Evolutionary conservation across 2,888 invertebrate genomes (phyloP), one percentile per base, ranked within the genome.

Genomic region (Helicoverpa assulta): DNA sequence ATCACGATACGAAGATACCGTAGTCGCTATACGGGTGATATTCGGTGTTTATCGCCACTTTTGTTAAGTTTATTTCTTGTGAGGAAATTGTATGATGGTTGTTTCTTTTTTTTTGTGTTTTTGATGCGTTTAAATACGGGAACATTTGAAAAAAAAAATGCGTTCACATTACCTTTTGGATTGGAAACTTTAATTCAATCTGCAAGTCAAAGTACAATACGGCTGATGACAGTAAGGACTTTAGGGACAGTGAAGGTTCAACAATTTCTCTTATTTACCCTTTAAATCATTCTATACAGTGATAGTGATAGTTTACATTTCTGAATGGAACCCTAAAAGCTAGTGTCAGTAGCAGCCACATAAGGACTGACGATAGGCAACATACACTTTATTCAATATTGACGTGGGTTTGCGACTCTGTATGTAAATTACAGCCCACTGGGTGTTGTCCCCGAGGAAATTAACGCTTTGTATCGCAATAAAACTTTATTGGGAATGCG

Each of bases 391-490:
- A 68, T 81, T 68, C 77, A 73, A 73, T 80, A 81, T 76, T 83
- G 77, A 80, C 73, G 75, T 70, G 61, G 61, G 69, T 67, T 72
- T 72, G 58, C 77, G 58, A 68, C 72, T 73, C 74, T 67, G 66
- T 77, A 66, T 73, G 62, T 84, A 84, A 82, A 82, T 85, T 81
- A 86, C 80, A 68, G 78, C 67, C 80, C 81, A 73, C 81, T 85
- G 83, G 70, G 76, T 84, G 69, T 78, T 73, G 66, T 87, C 88
- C 88, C 89, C 37, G 65, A 88, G 88, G 88, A 88, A 88, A 88
- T 88, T 87, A 87, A 85, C 84, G 87, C 85, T 86, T 83, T 82
- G 86, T 82, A 85, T 82, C 80, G 82, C 83, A 84, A 84, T 86
- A 85, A 85, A 87, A 84, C 76, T 84, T 85, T 83, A 86, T 83